A percentile compares a stretch with the other conserved stretches of the same genome.
phyloP scores from a whole-genome alignment of 1,140 invertebrate genomes.

The Batillaria attramentaria region DNA sequence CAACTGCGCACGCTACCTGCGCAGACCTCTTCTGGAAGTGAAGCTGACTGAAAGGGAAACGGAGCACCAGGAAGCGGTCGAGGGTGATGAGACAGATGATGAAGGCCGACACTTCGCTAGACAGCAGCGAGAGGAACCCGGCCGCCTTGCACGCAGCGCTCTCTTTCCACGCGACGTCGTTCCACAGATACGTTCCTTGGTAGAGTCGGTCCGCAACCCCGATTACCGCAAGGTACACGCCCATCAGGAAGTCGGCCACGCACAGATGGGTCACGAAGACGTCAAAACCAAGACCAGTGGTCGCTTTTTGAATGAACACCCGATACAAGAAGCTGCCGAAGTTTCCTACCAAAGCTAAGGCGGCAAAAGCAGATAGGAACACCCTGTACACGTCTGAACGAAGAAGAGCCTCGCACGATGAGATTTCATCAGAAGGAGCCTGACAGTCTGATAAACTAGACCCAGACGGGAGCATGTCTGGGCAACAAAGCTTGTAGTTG shows the following conservation, averaged over 20 bases:
- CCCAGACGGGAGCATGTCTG: not conserved
- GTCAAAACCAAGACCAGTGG: not conserved
- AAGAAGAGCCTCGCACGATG: slow-evolving; percentile 13
- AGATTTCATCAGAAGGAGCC: slow-evolving; percentile 1
- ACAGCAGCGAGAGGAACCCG: slow-evolving; percentile 53
- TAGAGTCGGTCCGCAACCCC: slow-evolving; percentile 48
- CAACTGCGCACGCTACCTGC: not conserved
- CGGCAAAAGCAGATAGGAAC: slow-evolving; percentile 40
- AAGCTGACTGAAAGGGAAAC: slow-evolving; percentile 46
- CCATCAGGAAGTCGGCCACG: slow-evolving; percentile 59
- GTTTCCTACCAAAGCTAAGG: slow-evolving; percentile 46
- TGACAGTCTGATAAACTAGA: not conserved
- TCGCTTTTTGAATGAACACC: slow-evolving; percentile 4
- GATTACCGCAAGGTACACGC: slow-evolving; percentile 57
- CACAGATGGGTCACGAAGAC: slow-evolving; percentile 50
- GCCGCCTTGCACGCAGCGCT: slow-evolving; percentile 47
- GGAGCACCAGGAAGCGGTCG: slow-evolving; percentile 49
- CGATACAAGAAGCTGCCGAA: slow-evolving; percentile 38
- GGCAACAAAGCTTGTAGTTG: slow-evolving; percentile 21
- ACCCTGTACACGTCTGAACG: slow-evolving; percentile 15
- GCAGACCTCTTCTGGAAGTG: slow-evolving; percentile 25
- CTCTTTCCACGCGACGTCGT: slow-evolving; percentile 46
- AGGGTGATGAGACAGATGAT: slow-evolving; percentile 50
- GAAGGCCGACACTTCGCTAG: slow-evolving; percentile 49
- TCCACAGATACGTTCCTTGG: slow-evolving; percentile 44